Evolutionary conservation across 2,113 vertebrate genomes (phyloP).

Genomic region (Chascanopsetta lugubris): DNA sequence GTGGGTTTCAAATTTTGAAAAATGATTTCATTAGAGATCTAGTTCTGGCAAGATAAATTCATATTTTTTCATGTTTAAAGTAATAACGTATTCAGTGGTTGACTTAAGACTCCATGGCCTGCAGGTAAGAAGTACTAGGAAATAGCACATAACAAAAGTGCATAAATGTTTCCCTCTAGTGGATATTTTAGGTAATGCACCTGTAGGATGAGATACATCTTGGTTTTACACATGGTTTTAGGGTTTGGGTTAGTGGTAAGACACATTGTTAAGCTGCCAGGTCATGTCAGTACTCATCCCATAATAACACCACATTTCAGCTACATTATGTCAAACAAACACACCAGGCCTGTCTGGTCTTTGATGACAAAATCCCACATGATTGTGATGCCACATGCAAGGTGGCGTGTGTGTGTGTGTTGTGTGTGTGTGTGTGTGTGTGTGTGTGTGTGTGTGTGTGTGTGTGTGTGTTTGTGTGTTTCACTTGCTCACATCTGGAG

Average conservation of each 20-base stretch:
- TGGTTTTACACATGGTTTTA: too few relatives aligned
- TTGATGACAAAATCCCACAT: slow-evolving; percentile 14
- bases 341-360: not conserved
- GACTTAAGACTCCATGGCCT: too few relatives aligned
- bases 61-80: too few relatives aligned
- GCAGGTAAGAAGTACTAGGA: not conserved
- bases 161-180: slow-evolving; percentile 53
- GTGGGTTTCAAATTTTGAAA: too few relatives aligned
- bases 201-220: not conserved
- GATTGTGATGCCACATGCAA: slow-evolving; percentile 10
- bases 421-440: slow-evolving; percentile 17
- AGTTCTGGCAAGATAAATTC: too few relatives aligned
- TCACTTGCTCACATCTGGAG: slow-evolving; percentile 69
- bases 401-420: not conserved
- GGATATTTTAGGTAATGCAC: slow-evolving; percentile 39
- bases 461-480: slow-evolving; percentile 10
- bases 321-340: slow-evolving; percentile 31
- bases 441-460: slow-evolving; percentile 12
- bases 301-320: slow-evolving; percentile 24
- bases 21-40: too few relatives aligned
- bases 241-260: too few relatives aligned
- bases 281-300: too few relatives aligned
- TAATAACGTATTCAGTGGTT: too few relatives aligned
- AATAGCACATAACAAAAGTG: not conserved
- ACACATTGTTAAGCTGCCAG: too few relatives aligned